phyloP scores from a whole-genome alignment of 2,113 vertebrate genomes.

The Tilapia sparmanii region DNA sequence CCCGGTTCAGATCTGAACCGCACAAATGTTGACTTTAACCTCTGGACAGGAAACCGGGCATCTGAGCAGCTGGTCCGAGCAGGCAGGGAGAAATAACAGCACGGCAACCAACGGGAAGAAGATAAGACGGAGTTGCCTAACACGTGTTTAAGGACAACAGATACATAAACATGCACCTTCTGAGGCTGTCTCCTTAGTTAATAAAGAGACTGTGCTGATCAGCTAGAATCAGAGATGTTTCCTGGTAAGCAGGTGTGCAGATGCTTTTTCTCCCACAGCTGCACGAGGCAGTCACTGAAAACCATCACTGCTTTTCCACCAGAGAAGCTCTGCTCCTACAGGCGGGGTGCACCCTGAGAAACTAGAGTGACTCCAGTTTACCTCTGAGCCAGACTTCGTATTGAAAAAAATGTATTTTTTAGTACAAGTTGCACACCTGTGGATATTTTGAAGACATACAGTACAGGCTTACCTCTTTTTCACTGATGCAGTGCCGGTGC shows the following conservation, averaged over 20 bases:
- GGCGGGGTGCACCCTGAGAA: neutral
- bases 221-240: neutral
- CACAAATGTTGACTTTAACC: neutral
- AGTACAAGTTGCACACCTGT: neutral
- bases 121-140: neutral
- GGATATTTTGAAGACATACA: neutral
- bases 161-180: neutral
- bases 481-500: accelerated
- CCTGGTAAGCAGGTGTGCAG: neutral
- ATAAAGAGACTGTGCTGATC: neutral
- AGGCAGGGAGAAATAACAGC: neutral
- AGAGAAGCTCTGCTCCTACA: accelerated
- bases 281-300: neutral
- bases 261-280: neutral
- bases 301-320: neutral
- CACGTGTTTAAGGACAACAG: neutral
- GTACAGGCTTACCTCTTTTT: neutral
- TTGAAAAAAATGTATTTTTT: neutral
- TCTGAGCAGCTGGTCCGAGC: neutral
- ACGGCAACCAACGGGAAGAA: neutral
- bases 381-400: accelerated
- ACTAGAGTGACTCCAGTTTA: neutral
- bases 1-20: neutral
- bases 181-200: neutral
- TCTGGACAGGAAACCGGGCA: neutral